Evolutionary conservation across 2,113 vertebrate species (phyloP), one percentile per base, ranked within the genome.

Genomic region (Entomyzon cyanotis): DNA sequence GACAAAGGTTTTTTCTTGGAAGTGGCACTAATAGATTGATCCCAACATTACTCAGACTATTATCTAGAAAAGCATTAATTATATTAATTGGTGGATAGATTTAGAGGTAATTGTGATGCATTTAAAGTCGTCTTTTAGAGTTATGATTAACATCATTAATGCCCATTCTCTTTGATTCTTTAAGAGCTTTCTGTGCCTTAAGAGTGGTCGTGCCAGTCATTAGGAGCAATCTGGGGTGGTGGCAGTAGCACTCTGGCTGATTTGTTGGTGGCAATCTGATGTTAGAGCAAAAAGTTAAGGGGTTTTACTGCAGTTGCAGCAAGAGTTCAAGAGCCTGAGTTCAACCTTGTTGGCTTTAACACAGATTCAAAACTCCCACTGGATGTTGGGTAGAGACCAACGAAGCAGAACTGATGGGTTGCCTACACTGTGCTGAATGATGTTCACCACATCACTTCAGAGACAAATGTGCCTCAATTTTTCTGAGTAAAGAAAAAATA

Each of bases 1-100:
- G 64, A 78, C 27, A 84, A 74, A 92, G 25, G 18, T 5, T 39
- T 77, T 65, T 92, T 94, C 67, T 73, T 94, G 75, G 75, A 95
- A 85, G 25, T 73, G 52, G 13, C 44, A 46, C 76, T 86, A 75
- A 60, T 33, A 60, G 49, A 75, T 84, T 81, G 41, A 84, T 67
- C 44, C n/a, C 16, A 42, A 24, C 4, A 20, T 68, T 71, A 84
- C 18, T 79, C 18, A 64, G 65, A 25, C 68, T 85, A 20, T 82
- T 81, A 90, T 49, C 33, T 89, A 53, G 62, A 89, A 84, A 84
- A 16, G 1, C 1, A 1, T 92, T 94, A 84, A 90, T 90, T 90
- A 58, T 55, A 24, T 77, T 93, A 90, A 92, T 77, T 80, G 47
- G 65, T 49, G 53, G 59, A 35, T n/a, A 67, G 31, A 64, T 86